Evolutionary conservation across 2,113 vertebrate species (phyloP), one percentile per base, ranked within the genome.

Genomic region (Physeter macrocephalus): DNA sequence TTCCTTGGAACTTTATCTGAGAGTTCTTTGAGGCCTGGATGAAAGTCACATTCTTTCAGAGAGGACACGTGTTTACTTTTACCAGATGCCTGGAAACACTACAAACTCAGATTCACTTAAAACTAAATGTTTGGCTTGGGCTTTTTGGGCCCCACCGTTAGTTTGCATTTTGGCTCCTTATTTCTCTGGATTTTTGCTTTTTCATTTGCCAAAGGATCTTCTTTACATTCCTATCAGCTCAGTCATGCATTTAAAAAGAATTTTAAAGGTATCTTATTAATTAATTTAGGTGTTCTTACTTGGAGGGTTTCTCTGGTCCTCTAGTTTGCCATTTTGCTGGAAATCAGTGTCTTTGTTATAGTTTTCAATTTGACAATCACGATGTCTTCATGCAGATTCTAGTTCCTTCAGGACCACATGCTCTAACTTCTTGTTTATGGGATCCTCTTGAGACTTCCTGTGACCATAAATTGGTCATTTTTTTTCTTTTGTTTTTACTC

Each of bases 1-100:
- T 92, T 95, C 77, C 86, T 97, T 97, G 96, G 93, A 98, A 95
- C 81, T 90, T 97, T 94, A 92, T 96, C 94, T 94, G 69, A 97
- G 85, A 96, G 86, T 94, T 88, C 85, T 85, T 90, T 94, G 96
- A 93, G 85, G 91, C 85, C 94, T 97, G 90, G 88, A 90, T 95
- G 81, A 87, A 95, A 97, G 81, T 95, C 72, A 90, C 75, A 67
- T 93, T 96, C 81, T 96, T 96, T 84, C 85, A 92, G 85, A 94
- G 81, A 95, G 71, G 85, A 61, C 74, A 39, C 94, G 59, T 88
- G 88, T 92, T 95, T 95, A 90, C 95, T 95, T 97, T 96, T 90
- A 94, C 84, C 91, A 94, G 88, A 95, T 96, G 94, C 88, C 88
- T 96, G 88, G 88, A 95, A 95, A 95, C 25, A 94, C 85, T 90